These are phyloP conservation scores for Machimus atricapillus DNA, from an alignment of 2,888 invertebrate genomes.

Conservation along the genomic window DNA sequence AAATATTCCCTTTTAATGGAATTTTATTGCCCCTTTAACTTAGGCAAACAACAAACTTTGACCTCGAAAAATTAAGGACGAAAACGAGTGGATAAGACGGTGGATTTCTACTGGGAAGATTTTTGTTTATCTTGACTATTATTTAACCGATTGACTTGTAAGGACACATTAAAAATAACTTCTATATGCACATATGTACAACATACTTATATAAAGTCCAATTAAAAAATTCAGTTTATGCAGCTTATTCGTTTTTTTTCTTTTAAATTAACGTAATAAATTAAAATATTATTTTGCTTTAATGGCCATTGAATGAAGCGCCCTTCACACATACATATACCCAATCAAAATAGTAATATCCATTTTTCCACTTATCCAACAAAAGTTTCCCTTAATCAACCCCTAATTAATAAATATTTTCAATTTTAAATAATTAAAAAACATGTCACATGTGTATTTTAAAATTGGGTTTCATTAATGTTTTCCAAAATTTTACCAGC, in stretches of 20 bases:
- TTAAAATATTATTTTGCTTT: not conserved
- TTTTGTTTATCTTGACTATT: not conserved
- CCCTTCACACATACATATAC: not conserved
- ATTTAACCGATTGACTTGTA: not conserved
- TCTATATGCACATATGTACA: too few relatives aligned
- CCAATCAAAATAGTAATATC: not conserved
- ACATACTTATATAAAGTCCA: not conserved
- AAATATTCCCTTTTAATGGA: not conserved
- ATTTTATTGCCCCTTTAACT: not conserved
- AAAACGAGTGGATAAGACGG: not conserved
- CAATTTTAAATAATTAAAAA: not conserved
- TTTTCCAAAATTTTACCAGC: not conserved
- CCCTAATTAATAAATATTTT: not conserved
- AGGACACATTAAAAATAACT: too few relatives aligned
- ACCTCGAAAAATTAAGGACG: not conserved
- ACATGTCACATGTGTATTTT: not conserved
- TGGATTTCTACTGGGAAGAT: too few relatives aligned
- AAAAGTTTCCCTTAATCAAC: not conserved
- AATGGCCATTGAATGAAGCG: not conserved
- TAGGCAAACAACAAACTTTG: not conserved
- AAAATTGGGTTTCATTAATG: not conserved
- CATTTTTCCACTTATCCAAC: not conserved
- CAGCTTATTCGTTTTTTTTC: not conserved
- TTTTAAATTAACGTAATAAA: not conserved
- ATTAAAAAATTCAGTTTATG: not conserved